Evolutionary conservation across 2,797 vertebrate species (phyloP), one percentile per base, ranked within the genome.

Genomic region (Bradypodion ventrale): DNA sequence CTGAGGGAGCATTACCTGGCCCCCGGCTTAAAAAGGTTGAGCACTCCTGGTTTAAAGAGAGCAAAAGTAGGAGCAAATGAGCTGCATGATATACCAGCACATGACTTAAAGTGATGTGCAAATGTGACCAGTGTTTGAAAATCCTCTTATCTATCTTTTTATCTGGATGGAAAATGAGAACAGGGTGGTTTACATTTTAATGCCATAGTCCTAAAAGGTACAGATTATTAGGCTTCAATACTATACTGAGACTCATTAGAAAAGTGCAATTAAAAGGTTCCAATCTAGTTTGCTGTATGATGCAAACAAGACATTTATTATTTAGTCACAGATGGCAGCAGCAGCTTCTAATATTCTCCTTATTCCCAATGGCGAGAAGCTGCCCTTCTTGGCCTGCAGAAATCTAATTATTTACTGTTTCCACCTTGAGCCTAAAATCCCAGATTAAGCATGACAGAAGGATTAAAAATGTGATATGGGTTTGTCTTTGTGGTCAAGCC

Each of bases 391-490:
- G 13, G 80, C 83, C 4, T 87, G 52, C 77, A 44, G 70, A 81
- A 93, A 89, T 85, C 87, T 87, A 68, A 32, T 35, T 60, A 2
- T 10, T 21, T 27, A 80, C 44, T 70, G 68, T 59, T 84, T 46
- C 86, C 85, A 66, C 62, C 0, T 56, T 35, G 84, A 86, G 40
- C 86, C 73, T 4, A 89, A 88, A 76, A 81, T 59, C 84, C 7
- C 7, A 79, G 85, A 82, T 3, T 79, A 77, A 42, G 2, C 2
- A 80, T 78, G 83, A 75, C 80, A 75, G 87, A 37, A 0, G 87
- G 88, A 91, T 93, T 88, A 90, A 85, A 88, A 46, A 78, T 49
- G 56, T 81, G 66, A 77, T 89, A 89, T 89, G 52, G 52, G 72
- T 10, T 69, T 60, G 60, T 68, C 8, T 72, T 56, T 63, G 83